A percentile compares a stretch with the other conserved stretches of the same genome.
Conservation (phyloP, 2,888 invertebrate species). For the Spodoptera picta region DNA sequence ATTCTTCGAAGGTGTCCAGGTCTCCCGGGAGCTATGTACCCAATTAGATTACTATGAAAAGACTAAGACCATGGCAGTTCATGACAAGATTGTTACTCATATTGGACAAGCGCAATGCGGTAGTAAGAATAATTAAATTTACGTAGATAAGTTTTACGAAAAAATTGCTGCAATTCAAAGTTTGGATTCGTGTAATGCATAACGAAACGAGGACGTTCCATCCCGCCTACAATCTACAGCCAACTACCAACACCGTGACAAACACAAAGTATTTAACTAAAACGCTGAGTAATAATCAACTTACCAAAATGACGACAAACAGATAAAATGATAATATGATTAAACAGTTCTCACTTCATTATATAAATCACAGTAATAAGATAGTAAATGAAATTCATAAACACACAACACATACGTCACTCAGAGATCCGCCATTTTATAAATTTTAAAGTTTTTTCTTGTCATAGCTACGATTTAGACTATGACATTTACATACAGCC, state of each 20-base stretch:
- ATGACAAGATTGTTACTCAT: conserved; percentile 2
- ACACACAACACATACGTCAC: conserved; percentile 87
- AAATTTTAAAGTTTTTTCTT: conserved; percentile 64
- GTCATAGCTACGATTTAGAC: conserved; percentile 16
- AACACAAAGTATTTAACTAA: conserved; percentile 47
- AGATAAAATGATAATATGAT: conserved; percentile 62
- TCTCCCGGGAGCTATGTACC: conserved; percentile 20
- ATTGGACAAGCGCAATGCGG: conserved; percentile 40
- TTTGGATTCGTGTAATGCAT: conserved; percentile 44
- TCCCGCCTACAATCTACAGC: conserved; percentile 75
- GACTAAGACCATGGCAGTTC: conserved; percentile 2
- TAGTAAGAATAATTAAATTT: conserved; percentile 11
- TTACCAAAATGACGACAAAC: conserved; percentile 70
- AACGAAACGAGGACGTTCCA: conserved; percentile 63
- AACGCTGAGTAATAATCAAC: conserved; percentile 51
- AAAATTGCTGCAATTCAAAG: conserved; percentile 17
- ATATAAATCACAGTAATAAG: conserved; percentile 68
- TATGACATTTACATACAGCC: conserved; percentile 29
- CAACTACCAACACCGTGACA: conserved; percentile 69
- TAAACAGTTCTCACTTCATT: conserved; percentile 75
- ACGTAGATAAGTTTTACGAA: conserved; percentile 5
- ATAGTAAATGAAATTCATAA: conserved; percentile 76
- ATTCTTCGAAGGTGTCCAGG: conserved; percentile 1
- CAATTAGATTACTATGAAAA: conserved; percentile 47
- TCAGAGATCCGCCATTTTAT: conserved; percentile 85